Base-by-base conservation (phyloP, 1,140 invertebrate genomes). In the Bombyx mandarina region DNA sequence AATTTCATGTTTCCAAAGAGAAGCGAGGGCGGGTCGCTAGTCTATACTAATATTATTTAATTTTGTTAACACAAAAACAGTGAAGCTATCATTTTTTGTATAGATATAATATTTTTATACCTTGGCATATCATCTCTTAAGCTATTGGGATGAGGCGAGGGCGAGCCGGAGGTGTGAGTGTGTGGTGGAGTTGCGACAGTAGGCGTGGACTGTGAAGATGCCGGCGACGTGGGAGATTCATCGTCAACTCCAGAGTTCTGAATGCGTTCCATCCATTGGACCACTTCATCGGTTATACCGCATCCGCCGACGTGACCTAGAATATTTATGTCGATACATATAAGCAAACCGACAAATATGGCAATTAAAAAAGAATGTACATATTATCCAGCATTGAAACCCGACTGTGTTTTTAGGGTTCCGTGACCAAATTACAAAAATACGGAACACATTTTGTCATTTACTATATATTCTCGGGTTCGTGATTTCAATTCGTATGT, bases 181-280 rank as follows among this genome's bases (percentile, higher is more conserved):
- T 35, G 26, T 5, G 26, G 26, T 35, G 26, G 26, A 54, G 73
- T 55, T 6, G 47, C 43, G 57, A 69, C 77, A 22, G 62, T 47
- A 10, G 71, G 58, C 18, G 65, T 56, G 8, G 69, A 62, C n/a
- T 62, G 62, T 22, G 69, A 45, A 1, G 74, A 69, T 26, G 69
- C 58, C 8, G 70, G 58, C 6, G 82, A 70, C 7, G 81, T 73
- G 3, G 78, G 70, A 6, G 75, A 64, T 5, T 92, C 91, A n/a
- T 92, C 89, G 57, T 93, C 91, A 45, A 91, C 91, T 0, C 91
- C 96, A 8, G 96, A 96, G 88, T 96, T 95, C 81, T 98, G 96
- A 65, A 98, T 92, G 61, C 89, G 90, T 62, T 97, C 92, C 97
- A 99, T 98, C 96, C 96, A 98, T 68, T 96, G 91, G 57, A 93